phyloP scores from a whole-genome alignment of 2,888 invertebrate genomes.

The Cybosia mesomella region DNA sequence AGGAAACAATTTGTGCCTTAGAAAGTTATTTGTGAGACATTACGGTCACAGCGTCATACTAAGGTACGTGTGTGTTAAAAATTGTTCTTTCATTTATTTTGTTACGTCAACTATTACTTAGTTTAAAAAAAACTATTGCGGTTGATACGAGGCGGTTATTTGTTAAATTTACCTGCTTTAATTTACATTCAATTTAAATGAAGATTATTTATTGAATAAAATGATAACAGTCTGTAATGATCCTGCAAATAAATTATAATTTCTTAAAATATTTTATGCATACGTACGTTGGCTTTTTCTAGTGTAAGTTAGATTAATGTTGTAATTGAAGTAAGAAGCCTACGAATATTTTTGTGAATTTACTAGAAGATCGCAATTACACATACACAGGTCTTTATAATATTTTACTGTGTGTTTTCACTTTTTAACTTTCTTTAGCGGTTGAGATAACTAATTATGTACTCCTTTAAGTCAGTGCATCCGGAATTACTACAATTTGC shows the following conservation, averaged over 20 bases:
- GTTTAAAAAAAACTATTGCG: neutral
- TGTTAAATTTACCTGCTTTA: no score
- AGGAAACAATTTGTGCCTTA: conserved; percentile 53
- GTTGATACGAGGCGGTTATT: neutral
- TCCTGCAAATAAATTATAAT: neutral
- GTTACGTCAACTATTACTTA: neutral
- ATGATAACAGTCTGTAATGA: neutral
- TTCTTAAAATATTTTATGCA: conserved; percentile 11
- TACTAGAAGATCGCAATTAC: conserved; percentile 19
- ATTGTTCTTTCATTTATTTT: conserved; percentile 19
- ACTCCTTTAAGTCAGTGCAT: neutral
- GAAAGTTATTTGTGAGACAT: conserved; percentile 49
- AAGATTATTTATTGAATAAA: neutral
- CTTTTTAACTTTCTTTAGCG: conserved; percentile 43
- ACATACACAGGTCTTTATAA: conserved; percentile 35
- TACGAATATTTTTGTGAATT: conserved; percentile 14
- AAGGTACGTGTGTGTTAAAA: conserved; percentile 50
- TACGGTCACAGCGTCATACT: conserved; percentile 25
- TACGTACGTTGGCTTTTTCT: conserved; percentile 5
- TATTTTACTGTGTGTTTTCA: conserved; percentile 40
- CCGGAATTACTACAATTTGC: neutral
- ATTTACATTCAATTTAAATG: neutral
- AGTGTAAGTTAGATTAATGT: conserved; percentile 5
- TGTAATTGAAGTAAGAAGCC: neutral
- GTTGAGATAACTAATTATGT: conserved; percentile 20